Evolutionary conservation across 2,113 vertebrate genomes (phyloP), one percentile per base, ranked within the genome.

Genomic region (Pyxicephalus adspersus): DNA sequence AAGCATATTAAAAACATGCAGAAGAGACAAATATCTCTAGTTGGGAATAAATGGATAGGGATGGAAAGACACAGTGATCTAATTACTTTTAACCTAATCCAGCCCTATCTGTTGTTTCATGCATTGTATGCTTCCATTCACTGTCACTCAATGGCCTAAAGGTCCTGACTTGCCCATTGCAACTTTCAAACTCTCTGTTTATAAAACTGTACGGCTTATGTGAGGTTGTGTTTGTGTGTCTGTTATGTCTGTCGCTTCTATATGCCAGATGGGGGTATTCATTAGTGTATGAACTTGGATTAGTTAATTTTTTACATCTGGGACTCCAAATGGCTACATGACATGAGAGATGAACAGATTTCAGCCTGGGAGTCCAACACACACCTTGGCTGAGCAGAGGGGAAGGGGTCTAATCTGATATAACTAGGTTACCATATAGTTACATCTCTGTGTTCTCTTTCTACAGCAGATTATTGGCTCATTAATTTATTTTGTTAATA

Each of bases 221-320:
- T 91, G 89, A 91, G 90, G 87, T 86, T 88, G 91, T 85, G 87
- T 88, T 91, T 91, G 89, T 92, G 86, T 91, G 91, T 87, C 92
- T 92, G 91, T 85, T 85, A 90, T 90, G 92, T 87, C 89, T 92
- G 93, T 93, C 92, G 91, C 93, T 87, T 89, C 87, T 92, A 89
- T 91, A 91, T 90, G 91, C 94, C 96, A 98, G 95, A 96, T 96
- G 96, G 94, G 95, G 92, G 95, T 91, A 94, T 92, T 94, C 92
- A 93, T 93, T 92, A 95, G 91, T 91, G 90, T 92, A 85, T 90
- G 90, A 95, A 93, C 88, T 77, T 94, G 94, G 95, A 96, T 96
- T 97, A 96, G 95, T 95, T 93, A 90, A 94, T 94, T 91, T 93
- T 90, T 94, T 95, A 94, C 96, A 96, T 96, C 96, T 96, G 95